Base-by-base conservation (phyloP, 1,140 invertebrate species). In the Zaprionus nigranus region DNA sequence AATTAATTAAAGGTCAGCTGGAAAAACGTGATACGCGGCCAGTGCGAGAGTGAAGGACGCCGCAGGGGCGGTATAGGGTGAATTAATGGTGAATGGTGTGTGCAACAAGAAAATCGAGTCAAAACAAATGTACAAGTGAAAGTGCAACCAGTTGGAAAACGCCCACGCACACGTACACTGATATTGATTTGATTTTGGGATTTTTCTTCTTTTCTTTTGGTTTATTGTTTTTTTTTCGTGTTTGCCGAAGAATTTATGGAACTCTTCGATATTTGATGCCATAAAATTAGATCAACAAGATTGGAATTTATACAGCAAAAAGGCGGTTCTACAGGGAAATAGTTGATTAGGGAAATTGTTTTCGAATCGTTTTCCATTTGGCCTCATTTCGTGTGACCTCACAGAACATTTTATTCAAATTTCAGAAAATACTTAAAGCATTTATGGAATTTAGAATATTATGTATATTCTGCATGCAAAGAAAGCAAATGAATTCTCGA, bases 1-100 rank as follows among this genome's bases (percentile, higher is more conserved):
- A 73, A 76, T 76, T 76, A 76, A 76, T 61, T 13, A 76, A 76
- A 76, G 74, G 74, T 73, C 69, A 76, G 38, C 28, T 40, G 13
- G 34, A 24, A 30, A 67, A 74, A 62, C 71, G 67, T 64, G 67
- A 59, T 60, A 56, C 46, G 34, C 30, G 5, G 9, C 9, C 20
- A 9, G 17, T 24, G 2, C 60, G 26, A 65, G n/a, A 17, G n/a
- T 28, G n/a, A 34, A 34, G 30, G 30, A 11, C 2, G n/a, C 9
- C 3, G 13, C 22, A 26, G 53, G 11, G 22, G 53, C n/a, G 53
- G 15, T 11, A 11, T 51, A n/a, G 5, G 12, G 24, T 12, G 20
- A 22, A 1, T 20, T 20, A 20, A 40, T 6, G 11, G 20, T 53
- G 5, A 34, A 12, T 34, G 20, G 17, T 43, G 22, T 40, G 15